A percentile compares a stretch with the other conserved stretches of the same genome.
These are phyloP conservation scores for Aphelinus atriplicis DNA, from an alignment of 1,140 invertebrate species.

Conservation along the genomic window DNA sequence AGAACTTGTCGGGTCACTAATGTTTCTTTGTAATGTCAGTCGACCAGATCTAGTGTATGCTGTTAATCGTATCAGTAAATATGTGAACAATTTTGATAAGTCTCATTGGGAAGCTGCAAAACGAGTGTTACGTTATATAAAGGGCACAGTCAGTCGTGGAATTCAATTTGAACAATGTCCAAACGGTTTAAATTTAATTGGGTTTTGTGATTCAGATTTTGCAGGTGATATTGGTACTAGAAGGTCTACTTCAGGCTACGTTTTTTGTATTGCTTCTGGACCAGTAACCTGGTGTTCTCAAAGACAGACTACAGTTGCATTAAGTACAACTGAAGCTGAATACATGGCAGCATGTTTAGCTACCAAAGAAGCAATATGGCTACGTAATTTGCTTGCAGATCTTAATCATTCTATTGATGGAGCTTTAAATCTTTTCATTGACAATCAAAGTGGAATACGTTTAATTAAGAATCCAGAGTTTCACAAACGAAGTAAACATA, in stretches of 20 bases:
- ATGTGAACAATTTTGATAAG: conserved; percentile 46
- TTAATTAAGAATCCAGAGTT: conserved; percentile 3
- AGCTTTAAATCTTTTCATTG: not conserved
- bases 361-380: conserved; percentile 34
- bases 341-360: conserved; percentile 33
- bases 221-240: conserved; percentile 39
- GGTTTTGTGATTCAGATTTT: conserved; percentile 44
- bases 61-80: conserved; percentile 53
- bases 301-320: conserved; percentile 47
- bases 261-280: conserved; percentile 34
- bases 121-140: conserved; percentile 59
- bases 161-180: conserved; percentile 34
- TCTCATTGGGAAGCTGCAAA: conserved; percentile 58
- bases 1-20: conserved; percentile 55
- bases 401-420: conserved; percentile 8
- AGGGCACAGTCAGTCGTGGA: conserved; percentile 50
- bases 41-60: conserved; percentile 60
- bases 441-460: conserved; percentile 1
- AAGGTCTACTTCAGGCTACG: conserved; percentile 41
- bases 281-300: conserved; percentile 51
- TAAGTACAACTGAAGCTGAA: conserved; percentile 45
- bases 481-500: conserved; percentile 4
- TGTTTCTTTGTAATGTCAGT: conserved; percentile 55
- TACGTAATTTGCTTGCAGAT: conserved; percentile 36
- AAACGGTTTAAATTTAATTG: conserved; percentile 4